phyloP scores from a whole-genome alignment of 2,113 vertebrate genomes.

The Mystacornis crossleyi region DNA sequence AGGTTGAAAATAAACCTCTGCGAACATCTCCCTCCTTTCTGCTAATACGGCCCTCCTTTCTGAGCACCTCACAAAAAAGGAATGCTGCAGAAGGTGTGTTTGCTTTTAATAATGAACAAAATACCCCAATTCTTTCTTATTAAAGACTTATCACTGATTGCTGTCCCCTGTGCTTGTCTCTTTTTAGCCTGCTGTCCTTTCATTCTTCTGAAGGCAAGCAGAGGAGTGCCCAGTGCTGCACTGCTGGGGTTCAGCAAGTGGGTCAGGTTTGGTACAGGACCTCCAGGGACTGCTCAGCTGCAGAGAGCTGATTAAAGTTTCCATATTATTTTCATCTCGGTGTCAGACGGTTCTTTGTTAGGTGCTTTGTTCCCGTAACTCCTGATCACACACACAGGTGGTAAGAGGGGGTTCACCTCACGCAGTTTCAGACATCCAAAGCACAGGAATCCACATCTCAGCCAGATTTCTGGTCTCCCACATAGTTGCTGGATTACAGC shows the following conservation, averaged over 20 bases:
- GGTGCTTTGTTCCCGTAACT: background rate
- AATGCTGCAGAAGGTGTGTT: background rate
- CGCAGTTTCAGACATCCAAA: background rate
- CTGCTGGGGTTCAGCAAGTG: background rate
- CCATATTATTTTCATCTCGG: background rate
- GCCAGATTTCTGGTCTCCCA: background rate
- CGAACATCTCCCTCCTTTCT: background rate
- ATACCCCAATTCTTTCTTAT: background rate
- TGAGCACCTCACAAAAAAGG: background rate
- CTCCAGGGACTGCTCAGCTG: background rate
- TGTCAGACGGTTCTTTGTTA: background rate
- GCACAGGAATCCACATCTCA: background rate
- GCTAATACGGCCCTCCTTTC: background rate
- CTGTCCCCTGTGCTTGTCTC: background rate
- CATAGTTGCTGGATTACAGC: background rate
- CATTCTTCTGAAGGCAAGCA: background rate
- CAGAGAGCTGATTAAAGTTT: background rate
- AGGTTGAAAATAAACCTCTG: background rate
- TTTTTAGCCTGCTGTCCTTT: background rate
- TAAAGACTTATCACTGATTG: background rate
- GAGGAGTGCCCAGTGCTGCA: background rate
- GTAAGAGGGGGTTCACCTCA: background rate
- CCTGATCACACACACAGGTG: background rate
- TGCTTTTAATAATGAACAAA: background rate
- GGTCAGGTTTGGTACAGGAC: background rate